Percentiles rank a stretch among this genome's conserved stretches.
Evolutionary conservation across 2,888 invertebrate genomes (phyloP).

Genomic region (Ichneumon xanthorius): DNA sequence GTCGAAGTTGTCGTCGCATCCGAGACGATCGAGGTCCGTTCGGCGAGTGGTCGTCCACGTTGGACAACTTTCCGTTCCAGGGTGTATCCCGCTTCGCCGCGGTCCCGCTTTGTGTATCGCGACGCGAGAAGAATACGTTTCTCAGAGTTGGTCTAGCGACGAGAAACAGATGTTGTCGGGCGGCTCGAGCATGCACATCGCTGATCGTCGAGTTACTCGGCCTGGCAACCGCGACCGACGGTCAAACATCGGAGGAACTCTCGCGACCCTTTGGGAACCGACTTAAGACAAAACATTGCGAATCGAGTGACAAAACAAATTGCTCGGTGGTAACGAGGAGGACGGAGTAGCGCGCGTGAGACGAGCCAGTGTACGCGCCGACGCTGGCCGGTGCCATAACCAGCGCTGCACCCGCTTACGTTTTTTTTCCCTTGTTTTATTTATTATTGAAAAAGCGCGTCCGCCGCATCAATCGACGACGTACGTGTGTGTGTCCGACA

Average conservation of each 20-base stretch:
- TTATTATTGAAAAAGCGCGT: neutral
- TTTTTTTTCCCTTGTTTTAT: neutral
- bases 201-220: neutral
- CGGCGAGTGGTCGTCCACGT: constrained; percentile 18
- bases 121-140: neutral
- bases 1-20: constrained; percentile 17
- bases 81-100: neutral
- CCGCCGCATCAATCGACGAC: neutral
- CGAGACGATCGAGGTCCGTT: constrained; percentile 14
- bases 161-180: neutral
- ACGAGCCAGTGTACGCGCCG: neutral
- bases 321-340: neutral
- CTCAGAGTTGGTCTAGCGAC: neutral
- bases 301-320: neutral
- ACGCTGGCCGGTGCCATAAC: neutral
- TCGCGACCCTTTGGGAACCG: neutral
- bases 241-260: neutral
- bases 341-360: neutral
- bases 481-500: neutral
- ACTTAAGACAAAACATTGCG: neutral
- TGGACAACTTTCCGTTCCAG: constrained; percentile 15
- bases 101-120: neutral
- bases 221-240: neutral
- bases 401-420: neutral
- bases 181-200: neutral